Evolutionary conservation across 1,140 invertebrate species (phyloP).

Genomic region (Saccostrea cuccullata): DNA sequence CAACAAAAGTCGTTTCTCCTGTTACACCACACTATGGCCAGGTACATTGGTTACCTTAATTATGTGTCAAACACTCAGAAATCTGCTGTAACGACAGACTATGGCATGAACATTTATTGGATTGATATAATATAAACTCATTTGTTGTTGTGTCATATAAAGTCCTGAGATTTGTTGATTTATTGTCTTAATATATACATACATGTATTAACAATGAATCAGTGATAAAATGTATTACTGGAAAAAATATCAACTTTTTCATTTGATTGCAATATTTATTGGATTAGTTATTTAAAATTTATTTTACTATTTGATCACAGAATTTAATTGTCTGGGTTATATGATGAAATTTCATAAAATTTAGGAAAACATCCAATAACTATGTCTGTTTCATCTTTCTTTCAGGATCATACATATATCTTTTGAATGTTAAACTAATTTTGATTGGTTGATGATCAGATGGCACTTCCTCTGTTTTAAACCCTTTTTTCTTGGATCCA

Average conservation of each 20-base stretch:
- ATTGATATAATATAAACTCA: not conserved
- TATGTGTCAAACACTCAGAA: no score
- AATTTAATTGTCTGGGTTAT: not conserved
- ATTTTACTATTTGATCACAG: not conserved
- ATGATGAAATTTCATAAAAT: no score
- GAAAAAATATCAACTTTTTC: no score
- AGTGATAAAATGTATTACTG: no score
- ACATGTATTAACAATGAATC: no score
- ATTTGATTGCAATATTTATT: no score
- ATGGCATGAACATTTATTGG: not conserved
- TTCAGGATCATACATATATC: slow-evolving; percentile 82
- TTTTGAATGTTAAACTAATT: slow-evolving; percentile 82
- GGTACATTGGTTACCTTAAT: no score
- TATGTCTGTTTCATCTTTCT: slow-evolving; percentile 81
- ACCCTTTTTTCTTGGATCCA: slow-evolving; percentile 66
- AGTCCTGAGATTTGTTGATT: no score
- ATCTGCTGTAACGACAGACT: not conserved
- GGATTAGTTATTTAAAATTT: not conserved
- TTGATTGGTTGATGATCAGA: slow-evolving; percentile 69
- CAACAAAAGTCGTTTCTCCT: no score
- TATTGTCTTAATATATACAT: no score
- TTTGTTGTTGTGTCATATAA: not conserved
- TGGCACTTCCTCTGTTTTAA: slow-evolving; percentile 60
- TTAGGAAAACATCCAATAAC: not conserved
- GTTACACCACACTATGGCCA: no score